Evolutionary conservation across 1,140 invertebrate species (phyloP), one percentile per base, ranked within the genome.

Genomic region (Heliconius congener): DNA sequence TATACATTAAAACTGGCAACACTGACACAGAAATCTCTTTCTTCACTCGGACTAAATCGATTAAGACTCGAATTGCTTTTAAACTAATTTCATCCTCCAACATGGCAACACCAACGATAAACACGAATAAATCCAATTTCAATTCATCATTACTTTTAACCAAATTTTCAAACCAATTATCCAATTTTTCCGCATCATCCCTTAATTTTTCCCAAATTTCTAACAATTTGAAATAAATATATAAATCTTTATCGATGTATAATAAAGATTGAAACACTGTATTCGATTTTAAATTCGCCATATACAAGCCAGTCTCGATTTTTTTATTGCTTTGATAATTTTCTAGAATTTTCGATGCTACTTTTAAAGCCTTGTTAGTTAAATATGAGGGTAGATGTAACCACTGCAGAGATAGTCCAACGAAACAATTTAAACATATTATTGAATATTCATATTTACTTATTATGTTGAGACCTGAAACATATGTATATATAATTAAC

Each of bases 391-490:
- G 92, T 52, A 91, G 82, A 73, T 87, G 83, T 77, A 87, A 83
- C 85, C 91, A 92, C 60, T 92, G 90, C 18, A 92, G 83, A 0
- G 88, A 87, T 2, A 90, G 74, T 0, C 86, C 87, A 1, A 85
- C 84, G 57, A 91, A 90, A 3, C 84, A 83, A 50, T 86, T 90
- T 0, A 92, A 75, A 8, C 86, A 85, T 76, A 90, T 66, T 5
- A 77, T 19, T 13, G 87, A 83, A 71, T 83, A 88, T 77, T 91
- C 90, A 46, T 88, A 89, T 86, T 91, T 93, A 60, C 77, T 91
- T 74, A 91, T 87, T 79, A 94, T 91, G 55, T 92, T 91, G 1
- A 93, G 81, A 82, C 88, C 92, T 93, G 87, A 19, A 87, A 88
- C 70, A 76, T 42, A 77, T 77, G n/a, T 73, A 57, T n/a, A 66